Evolutionary conservation across 2,113 vertebrate species (phyloP).

Genomic region (Ctenodactylus gundi): DNA sequence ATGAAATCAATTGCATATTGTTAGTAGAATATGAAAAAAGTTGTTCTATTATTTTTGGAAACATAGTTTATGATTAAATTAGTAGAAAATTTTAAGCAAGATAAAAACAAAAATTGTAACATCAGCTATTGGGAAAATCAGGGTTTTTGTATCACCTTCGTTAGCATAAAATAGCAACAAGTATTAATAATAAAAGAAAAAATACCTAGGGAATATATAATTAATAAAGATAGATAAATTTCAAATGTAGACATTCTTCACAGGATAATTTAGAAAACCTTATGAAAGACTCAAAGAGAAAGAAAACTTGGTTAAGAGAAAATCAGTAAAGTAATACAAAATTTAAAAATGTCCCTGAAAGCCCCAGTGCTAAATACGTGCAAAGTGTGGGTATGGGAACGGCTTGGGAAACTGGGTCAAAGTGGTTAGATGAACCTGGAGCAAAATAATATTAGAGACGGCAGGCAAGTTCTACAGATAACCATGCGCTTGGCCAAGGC

Average conservation of each 20-base stretch:
- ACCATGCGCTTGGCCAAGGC: conserved; percentile 24
- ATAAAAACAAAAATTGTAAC: not conserved
- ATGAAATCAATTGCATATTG: conserved; percentile 58
- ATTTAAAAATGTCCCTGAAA: conserved; percentile 2
- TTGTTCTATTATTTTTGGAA: conserved; percentile 11
- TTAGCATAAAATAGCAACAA: not conserved
- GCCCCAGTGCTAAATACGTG: conserved; percentile 23
- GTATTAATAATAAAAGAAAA: not conserved
- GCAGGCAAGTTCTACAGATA: not conserved
- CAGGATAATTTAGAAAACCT: not conserved
- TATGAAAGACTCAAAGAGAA: conserved; percentile 44
- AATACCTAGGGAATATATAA: not conserved
- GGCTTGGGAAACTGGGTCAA: conserved; percentile 42
- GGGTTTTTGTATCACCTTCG: not conserved
- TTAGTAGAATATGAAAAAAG: not conserved
- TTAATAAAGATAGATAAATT: not conserved
- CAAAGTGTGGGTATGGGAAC: not conserved
- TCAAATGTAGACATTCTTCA: not conserved
- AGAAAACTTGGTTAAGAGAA: conserved; percentile 50
- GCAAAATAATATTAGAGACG: conserved; percentile 53
- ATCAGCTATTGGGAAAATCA: not conserved
- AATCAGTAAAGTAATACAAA: conserved; percentile 1
- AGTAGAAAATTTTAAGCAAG: not conserved
- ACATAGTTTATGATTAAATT: conserved; percentile 33
- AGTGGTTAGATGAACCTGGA: not conserved